Conservation (phyloP, 2,888 invertebrate genomes). For the Macrosoma leucophasiata region DNA sequence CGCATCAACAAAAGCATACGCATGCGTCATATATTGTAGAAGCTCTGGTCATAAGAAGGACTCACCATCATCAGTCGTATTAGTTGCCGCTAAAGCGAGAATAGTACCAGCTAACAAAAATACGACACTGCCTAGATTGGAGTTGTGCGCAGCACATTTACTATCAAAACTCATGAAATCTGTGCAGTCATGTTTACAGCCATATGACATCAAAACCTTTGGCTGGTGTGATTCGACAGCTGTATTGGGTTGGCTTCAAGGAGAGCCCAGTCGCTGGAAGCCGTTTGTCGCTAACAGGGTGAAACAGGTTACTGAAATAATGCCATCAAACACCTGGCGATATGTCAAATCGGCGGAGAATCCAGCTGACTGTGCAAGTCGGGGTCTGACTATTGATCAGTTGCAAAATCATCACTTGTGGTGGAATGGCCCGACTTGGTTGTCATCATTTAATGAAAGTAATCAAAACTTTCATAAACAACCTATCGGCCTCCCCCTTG, state of each 20-base stretch:
- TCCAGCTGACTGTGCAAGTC: slow-evolving; percentile 5
- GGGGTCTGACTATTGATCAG: slow-evolving; percentile 1
- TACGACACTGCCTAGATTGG: slow-evolving; percentile 21
- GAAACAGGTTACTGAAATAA: slow-evolving; percentile 13
- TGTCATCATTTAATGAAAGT: slow-evolving; percentile 1
- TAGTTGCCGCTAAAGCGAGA: slow-evolving; percentile 22
- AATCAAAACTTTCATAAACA: not conserved
- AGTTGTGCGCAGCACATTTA: slow-evolving; percentile 20
- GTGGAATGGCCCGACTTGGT: slow-evolving; percentile 4
- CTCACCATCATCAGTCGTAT: no score
- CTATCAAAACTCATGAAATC: slow-evolving; percentile 16
- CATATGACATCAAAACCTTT: not conserved
- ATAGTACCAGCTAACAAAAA: slow-evolving; percentile 21
- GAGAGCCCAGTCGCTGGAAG: slow-evolving; percentile 4
- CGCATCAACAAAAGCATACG: slow-evolving; percentile 15
- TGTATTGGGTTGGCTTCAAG: slow-evolving; percentile 5
- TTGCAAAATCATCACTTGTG: not conserved
- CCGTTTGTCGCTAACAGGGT: slow-evolving; percentile 20
- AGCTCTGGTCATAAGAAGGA: no score
- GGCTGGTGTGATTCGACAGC: slow-evolving; percentile 23
- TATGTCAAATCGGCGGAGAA: slow-evolving; percentile 7
- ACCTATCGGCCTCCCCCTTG: not conserved
- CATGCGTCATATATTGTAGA: slow-evolving; percentile 16
- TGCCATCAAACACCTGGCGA: slow-evolving; percentile 12
- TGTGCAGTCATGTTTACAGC: not conserved